These are phyloP conservation scores for Lepidochrysops patricia DNA, from an alignment of 2,888 invertebrate genomes.

Conservation along the genomic window DNA sequence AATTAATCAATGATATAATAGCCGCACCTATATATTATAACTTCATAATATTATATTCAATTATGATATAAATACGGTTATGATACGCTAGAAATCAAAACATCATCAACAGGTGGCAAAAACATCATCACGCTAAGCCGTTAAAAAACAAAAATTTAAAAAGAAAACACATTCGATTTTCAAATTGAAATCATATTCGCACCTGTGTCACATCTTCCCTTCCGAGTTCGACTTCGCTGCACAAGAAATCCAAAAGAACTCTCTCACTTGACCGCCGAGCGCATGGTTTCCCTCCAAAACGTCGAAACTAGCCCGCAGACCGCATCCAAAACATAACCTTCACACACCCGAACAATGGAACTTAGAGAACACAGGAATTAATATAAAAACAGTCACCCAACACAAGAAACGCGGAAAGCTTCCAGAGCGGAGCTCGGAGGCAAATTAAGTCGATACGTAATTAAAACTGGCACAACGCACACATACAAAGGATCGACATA, in stretches of 20 bases:
- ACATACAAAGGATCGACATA: constrained; percentile 71
- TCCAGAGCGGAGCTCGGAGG: constrained; percentile 50
- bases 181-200: not conserved
- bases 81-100: not conserved
- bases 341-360: constrained; percentile 26
- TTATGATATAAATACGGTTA: too few relatives aligned
- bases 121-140: constrained; percentile 26
- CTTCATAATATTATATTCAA: not conserved
- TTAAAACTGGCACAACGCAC: constrained; percentile 69
- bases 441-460: constrained; percentile 75
- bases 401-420: constrained; percentile 33
- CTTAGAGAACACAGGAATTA: constrained; percentile 22
- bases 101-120: constrained; percentile 40
- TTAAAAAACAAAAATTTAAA: not conserved
- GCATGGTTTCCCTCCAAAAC: constrained; percentile 48
- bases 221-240: constrained; percentile 18
- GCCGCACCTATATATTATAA: not conserved
- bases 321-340: constrained; percentile 40
- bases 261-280: constrained; percentile 18
- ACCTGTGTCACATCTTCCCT: constrained; percentile 31
- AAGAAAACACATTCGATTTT: constrained; percentile 22
- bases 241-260: constrained; percentile 24
- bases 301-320: constrained; percentile 23
- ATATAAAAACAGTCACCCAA: constrained; percentile 19
- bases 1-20: not conserved